These are phyloP conservation scores for Melitaea athalia DNA, from an alignment of 2,888 invertebrate genomes.

Conservation along the genomic window DNA sequence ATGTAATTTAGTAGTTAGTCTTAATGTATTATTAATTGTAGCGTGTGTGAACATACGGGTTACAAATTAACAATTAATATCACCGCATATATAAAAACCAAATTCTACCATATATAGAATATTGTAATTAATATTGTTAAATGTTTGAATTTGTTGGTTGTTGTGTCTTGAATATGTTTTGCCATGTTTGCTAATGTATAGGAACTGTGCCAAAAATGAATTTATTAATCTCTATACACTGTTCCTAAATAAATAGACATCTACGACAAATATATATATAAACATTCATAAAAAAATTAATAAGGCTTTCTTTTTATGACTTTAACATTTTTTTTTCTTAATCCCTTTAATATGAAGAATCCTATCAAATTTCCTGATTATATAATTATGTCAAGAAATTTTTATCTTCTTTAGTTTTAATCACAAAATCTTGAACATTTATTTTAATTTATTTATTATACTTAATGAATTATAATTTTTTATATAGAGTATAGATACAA, in stretches of 20 bases:
- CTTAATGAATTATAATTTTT: no score
- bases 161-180: conserved; percentile 3
- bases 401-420: not conserved
- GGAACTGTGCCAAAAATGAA: conserved; percentile 26
- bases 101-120: no score
- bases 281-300: no score
- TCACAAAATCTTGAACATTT: not conserved
- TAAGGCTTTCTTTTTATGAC: no score
- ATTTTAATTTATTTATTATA: no score
- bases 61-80: no score
- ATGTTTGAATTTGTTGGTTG: not conserved
- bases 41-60: no score
- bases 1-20: no score
- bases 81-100: no score
- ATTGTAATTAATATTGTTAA: no score
- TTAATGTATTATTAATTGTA: no score
- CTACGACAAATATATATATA: not conserved
- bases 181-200: conserved; percentile 1
- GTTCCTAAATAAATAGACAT: not conserved
- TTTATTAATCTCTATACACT: not conserved
- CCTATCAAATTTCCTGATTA: conserved; percentile 15
- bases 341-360: conserved; percentile 22
- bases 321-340: not conserved
- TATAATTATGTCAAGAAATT: conserved; percentile 13
- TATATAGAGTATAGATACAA: no score